A percentile compares a stretch with the other conserved stretches of the same genome.
phyloP scores from a whole-genome alignment of 2,888 invertebrate genomes.

The Trissolcus brochymenae region DNA sequence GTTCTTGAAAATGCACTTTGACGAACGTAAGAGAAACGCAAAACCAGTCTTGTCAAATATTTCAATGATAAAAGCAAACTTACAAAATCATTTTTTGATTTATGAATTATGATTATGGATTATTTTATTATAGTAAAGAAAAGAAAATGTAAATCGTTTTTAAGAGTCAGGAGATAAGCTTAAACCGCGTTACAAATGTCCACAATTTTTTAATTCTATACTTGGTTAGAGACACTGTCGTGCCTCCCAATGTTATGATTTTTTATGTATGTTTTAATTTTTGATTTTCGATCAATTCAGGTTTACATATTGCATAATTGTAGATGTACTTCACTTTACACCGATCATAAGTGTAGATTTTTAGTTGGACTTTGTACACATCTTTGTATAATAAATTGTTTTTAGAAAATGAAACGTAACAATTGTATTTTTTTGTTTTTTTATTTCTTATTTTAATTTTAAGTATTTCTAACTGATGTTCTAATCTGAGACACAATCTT shows the following conservation, averaged over 20 bases:
- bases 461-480: not conserved
- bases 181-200: constrained; percentile 2
- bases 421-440: constrained; percentile 16
- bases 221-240: not conserved
- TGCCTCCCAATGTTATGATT: constrained; percentile 9
- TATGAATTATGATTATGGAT: not conserved
- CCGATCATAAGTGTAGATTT: constrained; percentile 51
- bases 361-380: constrained; percentile 53
- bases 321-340: constrained; percentile 52
- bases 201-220: not conserved
- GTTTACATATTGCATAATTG: constrained; percentile 45
- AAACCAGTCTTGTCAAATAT: not conserved
- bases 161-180: constrained; percentile 18
- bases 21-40: constrained; percentile 12
- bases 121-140: not conserved
- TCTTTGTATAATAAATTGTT: constrained; percentile 55
- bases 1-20: constrained; percentile 54
- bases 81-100: not conserved
- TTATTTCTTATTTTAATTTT: constrained; percentile 8
- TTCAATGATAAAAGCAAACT: no score
- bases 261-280: constrained; percentile 36
- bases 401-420: constrained; percentile 40
- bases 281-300: constrained; percentile 26
- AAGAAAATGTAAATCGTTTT: constrained; percentile 5
- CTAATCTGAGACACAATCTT: constrained; percentile 3